Conservation (phyloP, 1,140 invertebrate genomes). For the Hylaeus volcanicus region DNA sequence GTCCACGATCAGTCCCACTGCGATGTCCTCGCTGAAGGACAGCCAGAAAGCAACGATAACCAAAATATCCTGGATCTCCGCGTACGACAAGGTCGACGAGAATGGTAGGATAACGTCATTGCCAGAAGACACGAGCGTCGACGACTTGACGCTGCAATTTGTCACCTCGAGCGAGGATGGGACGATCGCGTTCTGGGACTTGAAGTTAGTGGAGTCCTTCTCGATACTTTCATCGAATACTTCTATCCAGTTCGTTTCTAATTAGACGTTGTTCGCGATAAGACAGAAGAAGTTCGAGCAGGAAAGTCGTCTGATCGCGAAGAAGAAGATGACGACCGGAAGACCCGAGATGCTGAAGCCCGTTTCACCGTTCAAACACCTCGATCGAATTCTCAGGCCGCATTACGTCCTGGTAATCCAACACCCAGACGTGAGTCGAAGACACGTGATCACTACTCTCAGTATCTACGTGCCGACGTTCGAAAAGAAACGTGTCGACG, state of each 20-base stretch:
- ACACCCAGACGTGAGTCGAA: constrained; percentile 57
- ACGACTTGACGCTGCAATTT: constrained; percentile 83
- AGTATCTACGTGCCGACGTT: constrained; percentile 58
- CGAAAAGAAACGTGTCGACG: constrained; percentile 50
- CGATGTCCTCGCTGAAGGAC: constrained; percentile 82
- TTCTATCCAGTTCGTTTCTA: neutral
- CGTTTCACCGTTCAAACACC: constrained; percentile 81
- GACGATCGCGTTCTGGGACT: constrained; percentile 86
- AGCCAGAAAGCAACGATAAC: constrained; percentile 85
- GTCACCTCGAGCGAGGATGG: constrained; percentile 85
- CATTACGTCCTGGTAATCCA: constrained; percentile 77
- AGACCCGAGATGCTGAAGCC: constrained; percentile 82
- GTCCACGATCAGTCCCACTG: constrained; percentile 82
- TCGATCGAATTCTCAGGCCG: constrained; percentile 83
- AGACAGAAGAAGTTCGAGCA: constrained; percentile 32
- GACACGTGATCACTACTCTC: constrained; percentile 65
- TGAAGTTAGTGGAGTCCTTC: constrained; percentile 73
- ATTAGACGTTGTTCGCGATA: neutral
- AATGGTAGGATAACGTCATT: constrained; percentile 82
- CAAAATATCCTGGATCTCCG: constrained; percentile 85
- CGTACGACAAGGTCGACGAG: constrained; percentile 82
- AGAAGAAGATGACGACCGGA: constrained; percentile 22
- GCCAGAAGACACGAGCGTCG: constrained; percentile 63
- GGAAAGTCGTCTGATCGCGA: constrained; percentile 62
- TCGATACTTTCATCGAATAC: no score